Evolutionary conservation across 2,113 vertebrate genomes (phyloP).

Genomic region (Hippocampus zosterae): DNA sequence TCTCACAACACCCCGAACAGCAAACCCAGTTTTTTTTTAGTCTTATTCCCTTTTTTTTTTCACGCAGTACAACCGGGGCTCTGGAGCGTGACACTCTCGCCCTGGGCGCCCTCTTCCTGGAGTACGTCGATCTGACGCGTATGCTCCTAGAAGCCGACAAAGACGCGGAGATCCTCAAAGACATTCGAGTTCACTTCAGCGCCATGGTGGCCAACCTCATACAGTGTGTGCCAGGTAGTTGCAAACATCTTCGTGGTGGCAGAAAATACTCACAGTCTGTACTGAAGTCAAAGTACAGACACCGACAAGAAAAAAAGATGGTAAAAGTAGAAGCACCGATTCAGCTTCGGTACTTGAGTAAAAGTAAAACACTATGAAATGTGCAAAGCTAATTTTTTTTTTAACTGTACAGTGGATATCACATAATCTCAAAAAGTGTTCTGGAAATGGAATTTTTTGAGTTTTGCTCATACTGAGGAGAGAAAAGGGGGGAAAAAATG

Average conservation of each 20-base stretch:
- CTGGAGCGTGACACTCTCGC: constrained; percentile 91
- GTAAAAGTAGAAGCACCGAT: too few species aligned
- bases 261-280: too few species aligned
- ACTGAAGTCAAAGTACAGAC: too few species aligned
- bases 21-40: background rate
- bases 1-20: background rate
- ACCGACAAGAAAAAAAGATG: too few species aligned
- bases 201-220: constrained; percentile 97
- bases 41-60: background rate
- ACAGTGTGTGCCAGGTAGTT: constrained; percentile 88
- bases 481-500: too few species aligned
- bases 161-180: constrained; percentile 92
- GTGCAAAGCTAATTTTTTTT: too few species aligned
- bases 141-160: constrained; percentile 92
- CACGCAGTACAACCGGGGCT: constrained; percentile 87
- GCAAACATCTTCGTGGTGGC: background rate
- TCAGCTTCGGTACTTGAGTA: too few species aligned
- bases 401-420: too few species aligned
- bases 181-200: constrained; percentile 96
- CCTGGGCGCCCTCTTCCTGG: constrained; percentile 91
- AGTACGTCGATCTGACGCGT: constrained; percentile 94
- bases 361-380: too few species aligned
- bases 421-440: too few species aligned
- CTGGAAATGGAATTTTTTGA: too few species aligned
- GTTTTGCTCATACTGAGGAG: too few species aligned